Evolutionary conservation across 2,888 invertebrate genomes (phyloP), one percentile per base, ranked within the genome.

Genomic region (Maniola hyperantus): DNA sequence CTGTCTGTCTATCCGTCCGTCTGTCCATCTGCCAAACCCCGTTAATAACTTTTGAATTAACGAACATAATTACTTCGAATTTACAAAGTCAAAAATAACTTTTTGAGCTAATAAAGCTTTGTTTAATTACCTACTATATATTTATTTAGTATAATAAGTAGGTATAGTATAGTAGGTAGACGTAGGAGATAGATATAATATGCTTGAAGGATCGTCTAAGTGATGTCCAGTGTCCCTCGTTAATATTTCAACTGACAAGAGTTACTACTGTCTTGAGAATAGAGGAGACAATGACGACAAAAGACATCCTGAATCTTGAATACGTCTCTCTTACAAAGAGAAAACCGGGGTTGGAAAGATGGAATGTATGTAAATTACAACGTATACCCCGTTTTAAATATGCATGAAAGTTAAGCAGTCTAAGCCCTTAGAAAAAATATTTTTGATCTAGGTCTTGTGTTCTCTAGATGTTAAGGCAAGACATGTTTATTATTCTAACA

Each of bases 271-370:
- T 36, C 60, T 57, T 18, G 61, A 36, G 61, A 51, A 61, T 36
- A 61, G 36, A 13, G 26, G 36, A 61, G 46, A 61, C 60, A 48
- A 48, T 60, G 60, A 42, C 42, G 62, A 53, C 62, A 62, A 62
- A 62, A 53, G 62, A 48, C 62, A 62, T 62, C 53, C 62, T 62
- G 62, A 62, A 62, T 62, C 53, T 62, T 62, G 53, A 62, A 62
- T 62, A 26, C 62, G 50, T 39, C 51, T 51, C 39, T 61, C 51
- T 62, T n/a, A 62, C 62, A 62, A 53, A 62, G 42, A 53, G 62
- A 53, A 42, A 39, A 39, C 62, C 62, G 48, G 62, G 48, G 62
- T 26, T n/a, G 51, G 36, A 18, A 50, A 62, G 62, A 62, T 62
- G 62, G n/a, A 62, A 42, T 53, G 53, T 62, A 53, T 62, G 53